Evolutionary conservation across 2,888 invertebrate genomes (phyloP), one percentile per base, ranked within the genome.

Genomic region (Clostera curtula): DNA sequence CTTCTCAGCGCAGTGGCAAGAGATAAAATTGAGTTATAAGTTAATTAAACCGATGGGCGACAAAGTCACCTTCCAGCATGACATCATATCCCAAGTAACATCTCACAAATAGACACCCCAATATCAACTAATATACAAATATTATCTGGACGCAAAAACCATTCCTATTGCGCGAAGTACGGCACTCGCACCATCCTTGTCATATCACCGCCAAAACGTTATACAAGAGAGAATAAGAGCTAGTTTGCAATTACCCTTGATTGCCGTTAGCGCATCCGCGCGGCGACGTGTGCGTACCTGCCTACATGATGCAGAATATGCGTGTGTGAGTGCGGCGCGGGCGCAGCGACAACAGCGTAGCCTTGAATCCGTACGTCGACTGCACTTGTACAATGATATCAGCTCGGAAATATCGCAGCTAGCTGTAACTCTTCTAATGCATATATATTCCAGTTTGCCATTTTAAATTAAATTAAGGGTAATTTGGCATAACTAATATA

Each of bases 281-380:
- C 39, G 40, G 32, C 14, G 29, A 27, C 16, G 17, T 15, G 36
- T 22, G 22, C 18, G 26, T 25, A 17, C 19, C 35, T 19, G 23
- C 29, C 37, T 24, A 20, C 29, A 49, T 10, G 24, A 14, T 40
- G 36, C 40, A 23, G 14, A 15, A 23, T 9, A 7, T 2, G 39
- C 27, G 43, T 25, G 43, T 31, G 44, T 33, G 50, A 28, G 23
- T 23, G 6, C 13, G 31, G 62, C 45, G 63, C 48, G 34, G 32
- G 50, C 51, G 56, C 59, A 47, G 30, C 28, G 31, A 37, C 41
- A 33, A n/a, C n/a, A n/a, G 27, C 46, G 48, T 50, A 61, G 56
- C 65, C 82, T 83, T 83, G 82, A 76, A 72, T 56, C 44, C 71
- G 82, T 76, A 53, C 82, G 66, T 61, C 79, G 82, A 80, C 82